Base-by-base conservation (phyloP, 2,888 invertebrate species). In the Nowickia ferox region DNA sequence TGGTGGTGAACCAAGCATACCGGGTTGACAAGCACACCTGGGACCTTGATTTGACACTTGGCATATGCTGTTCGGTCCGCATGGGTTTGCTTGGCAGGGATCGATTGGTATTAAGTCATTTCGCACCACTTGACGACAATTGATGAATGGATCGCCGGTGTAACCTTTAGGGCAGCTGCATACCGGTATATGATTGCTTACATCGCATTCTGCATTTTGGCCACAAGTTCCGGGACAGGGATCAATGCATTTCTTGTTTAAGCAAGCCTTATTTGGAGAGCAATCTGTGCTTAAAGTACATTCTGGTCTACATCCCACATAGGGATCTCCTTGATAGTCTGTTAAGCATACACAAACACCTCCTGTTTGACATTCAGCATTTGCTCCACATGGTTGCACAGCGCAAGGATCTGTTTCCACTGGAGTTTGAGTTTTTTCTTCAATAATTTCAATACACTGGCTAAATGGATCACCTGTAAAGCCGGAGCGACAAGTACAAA, bases 141-240 rank as follows among this genome's bases (percentile, higher is more conserved):
- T 94, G 22, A 95, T 93, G 88, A 96, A 96, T 86, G 96, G 95
- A 92, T 96, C 96, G 87, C 96, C 96, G 68, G 94, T 93, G 89
- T 93, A 95, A 86, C 95, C 95, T 88, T 94, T 93, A 6, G 95
- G 94, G 89, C 96, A 96, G 72, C 94, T 94, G 90, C 96, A 96
- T 90, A 96, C 95, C 0, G 96, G 96, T 87, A 96, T 95, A 89
- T 96, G 96, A 88, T 96, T 95, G 81, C 95, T 94, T 57, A 96
- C 96, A 90, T 95, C 94, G 90, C 96, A 96, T 89, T 94, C 93
- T 46, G 96, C 95, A 84, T 95, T 95, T 63, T 94, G 94, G 9
- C 96, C 96, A 90, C 96, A 96, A 11, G 96, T 96, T 80, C 96
- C 96, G 53, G 95, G 94, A 88, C 96, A 96, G 22, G 96, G 96